phyloP scores from a whole-genome alignment of 2,797 vertebrate genomes.

The Rhinophrynus dorsalis region DNA sequence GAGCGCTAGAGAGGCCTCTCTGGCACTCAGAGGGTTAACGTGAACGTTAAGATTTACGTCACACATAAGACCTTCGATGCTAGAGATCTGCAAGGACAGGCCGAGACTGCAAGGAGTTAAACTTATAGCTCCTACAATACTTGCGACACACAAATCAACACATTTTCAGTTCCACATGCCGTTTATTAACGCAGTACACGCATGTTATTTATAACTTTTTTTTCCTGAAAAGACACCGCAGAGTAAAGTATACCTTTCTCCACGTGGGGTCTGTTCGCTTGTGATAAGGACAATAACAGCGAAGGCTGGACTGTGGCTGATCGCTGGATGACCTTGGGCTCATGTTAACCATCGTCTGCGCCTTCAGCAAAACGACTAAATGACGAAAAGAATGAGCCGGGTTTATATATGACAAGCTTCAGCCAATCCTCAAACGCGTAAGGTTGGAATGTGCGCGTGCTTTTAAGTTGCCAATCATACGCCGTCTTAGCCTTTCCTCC shows the following conservation, averaged over 20 bases:
- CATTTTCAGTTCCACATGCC: too few relatives aligned
- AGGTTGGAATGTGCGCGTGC: neutral
- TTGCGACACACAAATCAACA: too few relatives aligned
- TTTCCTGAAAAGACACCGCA: too few relatives aligned
- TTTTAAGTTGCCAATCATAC: neutral
- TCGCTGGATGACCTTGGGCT: constrained; percentile 10
- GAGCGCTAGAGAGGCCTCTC: too few relatives aligned
- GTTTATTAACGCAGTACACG: too few relatives aligned
- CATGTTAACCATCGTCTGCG: constrained; percentile 47
- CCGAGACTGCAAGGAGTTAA: too few relatives aligned
- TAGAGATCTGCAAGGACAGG: too few relatives aligned
- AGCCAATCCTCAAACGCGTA: neutral
- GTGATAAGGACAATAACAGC: constrained; percentile 5
- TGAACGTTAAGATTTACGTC: too few relatives aligned
- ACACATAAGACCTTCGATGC: too few relatives aligned
- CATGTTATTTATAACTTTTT: too few relatives aligned
- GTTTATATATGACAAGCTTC: neutral
- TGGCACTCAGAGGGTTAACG: too few relatives aligned
- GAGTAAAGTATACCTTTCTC: constrained; percentile 47
- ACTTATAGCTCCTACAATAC: too few relatives aligned
- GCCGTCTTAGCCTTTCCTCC: neutral
- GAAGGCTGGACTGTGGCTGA: constrained; percentile 12
- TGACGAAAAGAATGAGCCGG: neutral
- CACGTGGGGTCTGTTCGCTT: constrained; percentile 42
- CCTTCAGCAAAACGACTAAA: constrained; percentile 43